Percentiles rank a stretch among this genome's conserved stretches.
Conservation (phyloP, 2,113 vertebrate genomes). For the Mola mola region DNA sequence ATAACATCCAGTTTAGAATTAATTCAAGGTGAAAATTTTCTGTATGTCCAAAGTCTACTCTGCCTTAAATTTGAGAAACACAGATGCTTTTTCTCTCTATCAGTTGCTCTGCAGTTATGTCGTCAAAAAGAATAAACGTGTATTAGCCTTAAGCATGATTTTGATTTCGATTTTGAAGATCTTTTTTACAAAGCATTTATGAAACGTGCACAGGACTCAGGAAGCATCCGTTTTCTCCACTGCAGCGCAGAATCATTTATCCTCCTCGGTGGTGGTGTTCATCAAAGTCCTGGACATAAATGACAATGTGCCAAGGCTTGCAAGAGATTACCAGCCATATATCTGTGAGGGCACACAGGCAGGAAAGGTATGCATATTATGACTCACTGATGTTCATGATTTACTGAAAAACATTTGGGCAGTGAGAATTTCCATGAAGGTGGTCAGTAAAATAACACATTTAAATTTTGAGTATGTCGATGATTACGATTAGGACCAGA, state of each 20-base stretch:
- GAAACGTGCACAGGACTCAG: conserved; percentile 62
- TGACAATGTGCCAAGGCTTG: conserved; percentile 89
- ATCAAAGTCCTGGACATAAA: conserved; percentile 91
- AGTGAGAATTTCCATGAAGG: conserved; percentile 13
- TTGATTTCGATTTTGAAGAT: no score
- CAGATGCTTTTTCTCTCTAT: background rate
- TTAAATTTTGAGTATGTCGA: no score
- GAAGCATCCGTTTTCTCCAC: conserved; percentile 58
- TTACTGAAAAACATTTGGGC: conserved; percentile 2
- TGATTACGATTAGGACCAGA: no score
- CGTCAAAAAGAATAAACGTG: no score
- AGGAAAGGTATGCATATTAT: conserved; percentile 84
- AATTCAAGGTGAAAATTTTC: no score
- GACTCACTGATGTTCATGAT: conserved; percentile 42
- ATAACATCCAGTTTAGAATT: no score
- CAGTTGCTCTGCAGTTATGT: background rate
- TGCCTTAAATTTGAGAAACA: no score
- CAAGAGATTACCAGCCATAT: conserved; percentile 87
- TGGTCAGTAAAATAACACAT: background rate
- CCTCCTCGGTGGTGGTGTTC: conserved; percentile 83
- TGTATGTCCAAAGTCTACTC: no score
- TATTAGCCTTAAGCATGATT: no score
- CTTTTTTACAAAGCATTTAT: conserved; percentile 63
- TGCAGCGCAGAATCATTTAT: conserved; percentile 85
- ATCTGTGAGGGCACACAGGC: conserved; percentile 90